Conservation (phyloP, 2,113 vertebrate genomes). For the Oceanodroma tethys region DNA sequence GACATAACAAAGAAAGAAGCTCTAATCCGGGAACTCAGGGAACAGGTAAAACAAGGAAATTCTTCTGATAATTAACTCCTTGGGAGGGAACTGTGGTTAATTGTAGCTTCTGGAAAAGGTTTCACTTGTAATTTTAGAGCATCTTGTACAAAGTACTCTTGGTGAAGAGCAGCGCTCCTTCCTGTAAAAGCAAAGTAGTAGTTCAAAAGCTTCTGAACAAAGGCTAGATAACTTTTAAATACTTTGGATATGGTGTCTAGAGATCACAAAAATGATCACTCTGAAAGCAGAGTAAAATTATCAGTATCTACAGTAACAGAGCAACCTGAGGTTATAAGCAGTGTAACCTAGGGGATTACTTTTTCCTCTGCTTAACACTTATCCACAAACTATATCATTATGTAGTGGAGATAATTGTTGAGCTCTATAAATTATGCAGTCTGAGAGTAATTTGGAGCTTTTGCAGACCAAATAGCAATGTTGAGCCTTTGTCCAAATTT, state of each 20-base stretch:
- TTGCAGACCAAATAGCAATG: not conserved
- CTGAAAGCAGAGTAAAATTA: not conserved
- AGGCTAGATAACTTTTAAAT: not conserved
- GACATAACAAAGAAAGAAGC: conserved; percentile 78
- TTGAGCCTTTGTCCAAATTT: not conserved
- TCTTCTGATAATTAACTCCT: not conserved
- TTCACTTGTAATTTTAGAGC: not conserved
- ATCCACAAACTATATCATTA: fast-evolving
- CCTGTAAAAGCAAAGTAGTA: not conserved
- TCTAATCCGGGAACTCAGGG: conserved; percentile 78
- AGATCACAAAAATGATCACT: not conserved
- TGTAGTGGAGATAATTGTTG: not conserved
- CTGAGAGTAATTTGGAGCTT: not conserved
- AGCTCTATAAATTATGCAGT: not conserved
- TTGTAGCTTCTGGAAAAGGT: not conserved
- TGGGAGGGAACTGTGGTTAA: not conserved
- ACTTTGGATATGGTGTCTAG: not conserved
- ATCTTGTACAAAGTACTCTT: not conserved
- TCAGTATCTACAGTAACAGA: not conserved
- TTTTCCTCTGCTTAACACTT: not conserved
- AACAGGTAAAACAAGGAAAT: conserved; percentile 74
- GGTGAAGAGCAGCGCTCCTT: not conserved
- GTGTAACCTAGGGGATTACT: not conserved
- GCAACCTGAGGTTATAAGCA: not conserved
- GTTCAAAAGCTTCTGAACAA: not conserved